Percentiles rank a stretch among this genome's conserved stretches.
These are phyloP conservation scores for Camarhynchus parvulus DNA, from an alignment of 2,113 vertebrate species.

Conservation along the genomic window DNA sequence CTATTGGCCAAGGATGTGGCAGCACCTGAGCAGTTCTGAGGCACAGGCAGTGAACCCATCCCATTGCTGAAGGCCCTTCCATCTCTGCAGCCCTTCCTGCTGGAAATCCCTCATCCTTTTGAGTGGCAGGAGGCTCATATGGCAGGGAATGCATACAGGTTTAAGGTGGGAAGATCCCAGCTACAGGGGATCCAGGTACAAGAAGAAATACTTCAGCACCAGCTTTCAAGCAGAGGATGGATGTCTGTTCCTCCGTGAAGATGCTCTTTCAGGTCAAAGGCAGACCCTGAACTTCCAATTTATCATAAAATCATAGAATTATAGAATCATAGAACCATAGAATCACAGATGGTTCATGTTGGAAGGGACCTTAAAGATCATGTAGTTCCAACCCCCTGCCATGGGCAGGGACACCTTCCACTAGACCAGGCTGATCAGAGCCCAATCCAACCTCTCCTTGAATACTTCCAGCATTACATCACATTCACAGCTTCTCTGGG, in stretches of 20 bases:
- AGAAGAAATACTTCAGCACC: neutral
- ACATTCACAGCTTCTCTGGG: neutral
- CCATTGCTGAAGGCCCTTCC: neutral
- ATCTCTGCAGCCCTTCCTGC: neutral
- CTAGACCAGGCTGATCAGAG: neutral
- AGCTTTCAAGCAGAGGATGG: neutral
- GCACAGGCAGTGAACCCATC: neutral
- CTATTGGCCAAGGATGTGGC: neutral
- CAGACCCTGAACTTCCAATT: neutral
- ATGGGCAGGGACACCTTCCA: neutral
- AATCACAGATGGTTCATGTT: neutral
- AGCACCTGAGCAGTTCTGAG: neutral
- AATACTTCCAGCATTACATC: neutral
- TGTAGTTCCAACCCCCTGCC: neutral
- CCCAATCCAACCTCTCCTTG: neutral
- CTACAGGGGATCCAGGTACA: rapidly evolving
- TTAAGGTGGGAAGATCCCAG: neutral
- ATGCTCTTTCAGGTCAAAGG: neutral
- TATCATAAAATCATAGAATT: neutral
- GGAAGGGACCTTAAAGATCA: neutral
- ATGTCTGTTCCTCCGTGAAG: neutral
- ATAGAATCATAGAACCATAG: neutral
- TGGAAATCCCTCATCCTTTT: neutral
- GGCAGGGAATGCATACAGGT: rapidly evolving
- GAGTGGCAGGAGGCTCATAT: neutral